Evolutionary conservation across 2,888 invertebrate genomes (phyloP).

Genomic region (Nymphalis polychloros): DNA sequence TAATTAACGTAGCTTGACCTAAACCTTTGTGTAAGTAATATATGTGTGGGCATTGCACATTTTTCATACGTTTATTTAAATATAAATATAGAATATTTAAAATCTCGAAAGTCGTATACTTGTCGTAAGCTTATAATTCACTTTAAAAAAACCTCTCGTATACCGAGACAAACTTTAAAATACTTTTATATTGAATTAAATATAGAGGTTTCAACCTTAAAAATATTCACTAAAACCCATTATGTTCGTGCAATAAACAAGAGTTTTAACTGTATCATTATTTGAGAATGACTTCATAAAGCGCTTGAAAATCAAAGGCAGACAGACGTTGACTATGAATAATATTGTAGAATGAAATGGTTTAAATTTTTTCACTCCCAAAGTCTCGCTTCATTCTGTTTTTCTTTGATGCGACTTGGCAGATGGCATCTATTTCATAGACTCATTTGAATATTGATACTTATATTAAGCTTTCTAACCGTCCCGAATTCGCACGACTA

Average conservation of each 20-base stretch:
- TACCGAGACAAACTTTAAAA: not conserved
- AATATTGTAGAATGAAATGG: not conserved
- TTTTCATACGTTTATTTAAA: too few species aligned
- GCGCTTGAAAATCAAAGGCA: not conserved
- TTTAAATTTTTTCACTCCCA: not conserved
- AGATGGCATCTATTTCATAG: not conserved
- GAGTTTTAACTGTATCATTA: constrained; percentile 2
- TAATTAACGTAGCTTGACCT: too few species aligned
- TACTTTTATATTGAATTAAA: not conserved
- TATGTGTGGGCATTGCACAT: too few species aligned
- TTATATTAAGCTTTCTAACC: too few species aligned
- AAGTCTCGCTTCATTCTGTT: not conserved
- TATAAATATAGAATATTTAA: too few species aligned
- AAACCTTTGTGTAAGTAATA: too few species aligned
- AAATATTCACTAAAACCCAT: constrained; percentile 7
- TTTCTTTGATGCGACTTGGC: not conserved
- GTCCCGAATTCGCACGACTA: too few species aligned
- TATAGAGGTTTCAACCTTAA: constrained; percentile 2
- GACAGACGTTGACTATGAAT: constrained; percentile 7
- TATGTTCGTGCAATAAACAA: not conserved
- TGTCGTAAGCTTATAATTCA: too few species aligned
- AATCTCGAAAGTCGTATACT: too few species aligned
- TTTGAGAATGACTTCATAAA: not conserved
- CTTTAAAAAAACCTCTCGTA: too few species aligned
- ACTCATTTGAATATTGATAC: not conserved